Conservation (phyloP, 2,888 invertebrate genomes). For the Megalurothrips usitatus region DNA sequence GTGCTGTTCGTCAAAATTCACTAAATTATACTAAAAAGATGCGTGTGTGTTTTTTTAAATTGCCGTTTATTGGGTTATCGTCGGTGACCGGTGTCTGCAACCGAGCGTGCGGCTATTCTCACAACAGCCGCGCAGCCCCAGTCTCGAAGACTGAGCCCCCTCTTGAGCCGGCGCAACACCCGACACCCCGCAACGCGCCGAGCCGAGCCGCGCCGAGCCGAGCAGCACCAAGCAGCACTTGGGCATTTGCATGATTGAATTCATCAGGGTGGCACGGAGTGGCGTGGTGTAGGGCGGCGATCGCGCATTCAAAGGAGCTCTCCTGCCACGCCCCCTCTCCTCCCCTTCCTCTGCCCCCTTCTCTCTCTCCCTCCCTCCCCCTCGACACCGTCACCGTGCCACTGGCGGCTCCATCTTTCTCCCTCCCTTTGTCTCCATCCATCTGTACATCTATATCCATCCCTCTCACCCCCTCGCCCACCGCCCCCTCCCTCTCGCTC, state of each 20-base stretch:
- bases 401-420: neutral
- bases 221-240: neutral
- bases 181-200: neutral
- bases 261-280: neutral
- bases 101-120: no score
- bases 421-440: neutral
- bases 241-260: constrained; percentile 25
- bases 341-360: neutral
- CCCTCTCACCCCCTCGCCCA: no score
- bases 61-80: no score
- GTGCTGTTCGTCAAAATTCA: no score
- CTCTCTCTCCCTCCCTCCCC: neutral
- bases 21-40: no score
- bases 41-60: no score
- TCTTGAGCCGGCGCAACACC: no score
- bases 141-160: no score
- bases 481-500: no score
- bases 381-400: neutral
- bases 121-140: no score
- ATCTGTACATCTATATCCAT: no score
- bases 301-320: constrained; percentile 23
- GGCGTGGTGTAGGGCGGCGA: neutral
- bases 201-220: neutral
- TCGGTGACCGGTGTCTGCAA: no score
- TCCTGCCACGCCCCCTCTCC: neutral